phyloP scores from a whole-genome alignment of 2,113 vertebrate species.

The Danionella cerebrum region DNA sequence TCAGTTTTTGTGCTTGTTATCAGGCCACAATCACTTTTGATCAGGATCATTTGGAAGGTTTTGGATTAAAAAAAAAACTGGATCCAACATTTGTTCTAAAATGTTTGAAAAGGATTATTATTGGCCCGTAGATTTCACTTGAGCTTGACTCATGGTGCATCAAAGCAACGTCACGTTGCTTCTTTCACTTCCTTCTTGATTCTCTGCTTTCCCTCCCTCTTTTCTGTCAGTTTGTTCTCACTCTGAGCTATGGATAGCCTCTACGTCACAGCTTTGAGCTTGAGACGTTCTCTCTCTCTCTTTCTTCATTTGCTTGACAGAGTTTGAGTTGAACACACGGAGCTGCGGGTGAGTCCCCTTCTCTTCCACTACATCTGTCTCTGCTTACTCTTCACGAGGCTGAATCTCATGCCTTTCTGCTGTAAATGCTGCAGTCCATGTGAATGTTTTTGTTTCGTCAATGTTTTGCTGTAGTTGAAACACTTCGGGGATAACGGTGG shows the following conservation, averaged over 20 bases:
- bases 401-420: no score
- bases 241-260: slow-evolving; percentile 28
- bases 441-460: not conserved
- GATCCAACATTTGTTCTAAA: no score
- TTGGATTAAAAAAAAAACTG: no score
- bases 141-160: no score
- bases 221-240: not conserved
- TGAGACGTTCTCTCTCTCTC: not conserved
- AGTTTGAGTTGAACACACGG: not conserved
- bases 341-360: slow-evolving; percentile 26
- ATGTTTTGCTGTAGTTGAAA: not conserved
- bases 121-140: no score
- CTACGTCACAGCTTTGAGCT: slow-evolving; percentile 19
- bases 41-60: no score
- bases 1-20: no score
- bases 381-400: no score
- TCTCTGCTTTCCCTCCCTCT: not conserved
- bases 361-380: not conserved
- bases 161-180: no score
- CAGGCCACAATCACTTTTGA: no score
- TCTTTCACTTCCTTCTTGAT: not conserved
- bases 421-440: no score
- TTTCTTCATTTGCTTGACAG: not conserved
- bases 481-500: not conserved
- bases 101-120: no score